Evolutionary conservation across 1,140 invertebrate species (phyloP).

Genomic region (Drosophila insularis): DNA sequence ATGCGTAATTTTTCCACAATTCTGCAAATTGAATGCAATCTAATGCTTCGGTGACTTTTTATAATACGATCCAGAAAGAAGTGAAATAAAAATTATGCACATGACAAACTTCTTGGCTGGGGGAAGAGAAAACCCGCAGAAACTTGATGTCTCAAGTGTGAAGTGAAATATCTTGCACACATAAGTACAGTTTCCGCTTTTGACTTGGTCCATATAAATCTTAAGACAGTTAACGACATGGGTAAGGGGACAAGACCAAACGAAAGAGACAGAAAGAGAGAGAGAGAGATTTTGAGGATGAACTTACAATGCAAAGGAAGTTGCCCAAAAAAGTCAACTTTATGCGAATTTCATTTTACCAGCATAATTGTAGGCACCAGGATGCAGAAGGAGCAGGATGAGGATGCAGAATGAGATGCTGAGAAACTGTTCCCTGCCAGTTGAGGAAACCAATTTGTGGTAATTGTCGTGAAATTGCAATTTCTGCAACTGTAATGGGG

Average conservation of each 20-base stretch:
- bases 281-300: constrained; percentile 45
- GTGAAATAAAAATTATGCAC: constrained; percentile 66
- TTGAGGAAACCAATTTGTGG: constrained; percentile 80
- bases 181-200: constrained; percentile 77
- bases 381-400: constrained; percentile 18
- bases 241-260: constrained; percentile 38
- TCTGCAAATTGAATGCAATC: constrained; percentile 63
- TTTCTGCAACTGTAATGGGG: constrained; percentile 76
- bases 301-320: constrained; percentile 59
- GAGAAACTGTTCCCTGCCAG: constrained; percentile 60
- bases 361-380: constrained; percentile 63
- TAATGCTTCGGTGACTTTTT: constrained; percentile 37
- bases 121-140: constrained; percentile 33
- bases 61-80: constrained; percentile 53
- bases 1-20: constrained; percentile 25
- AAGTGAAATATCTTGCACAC: constrained; percentile 66
- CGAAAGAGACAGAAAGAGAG: neutral
- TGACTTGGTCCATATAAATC: constrained; percentile 72
- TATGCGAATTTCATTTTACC: constrained; percentile 58
- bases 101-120: constrained; percentile 62
- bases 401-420: constrained; percentile 33
- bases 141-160: constrained; percentile 78
- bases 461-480: constrained; percentile 80
- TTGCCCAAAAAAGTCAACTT: constrained; percentile 64
- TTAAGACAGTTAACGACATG: constrained; percentile 80